Evolutionary conservation across 2,113 vertebrate species (phyloP).

Genomic region (Corapipo altera): DNA sequence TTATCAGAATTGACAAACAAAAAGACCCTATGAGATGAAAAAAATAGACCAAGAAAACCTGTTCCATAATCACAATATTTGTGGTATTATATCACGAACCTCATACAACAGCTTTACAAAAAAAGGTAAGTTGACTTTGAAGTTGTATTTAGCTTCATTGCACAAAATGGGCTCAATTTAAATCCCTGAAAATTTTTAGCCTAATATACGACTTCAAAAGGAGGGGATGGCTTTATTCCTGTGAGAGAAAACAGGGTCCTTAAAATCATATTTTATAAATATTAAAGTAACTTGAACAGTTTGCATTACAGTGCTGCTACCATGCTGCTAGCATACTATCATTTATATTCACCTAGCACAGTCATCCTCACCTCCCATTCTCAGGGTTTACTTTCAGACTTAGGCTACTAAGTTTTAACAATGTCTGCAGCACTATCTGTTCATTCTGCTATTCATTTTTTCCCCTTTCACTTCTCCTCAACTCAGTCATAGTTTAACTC

Average conservation of each 20-base stretch:
- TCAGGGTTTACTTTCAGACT: constrained; percentile 12
- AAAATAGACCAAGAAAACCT: constrained; percentile 29
- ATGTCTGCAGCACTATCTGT: not conserved
- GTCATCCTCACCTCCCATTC: not conserved
- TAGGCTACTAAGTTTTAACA: constrained; percentile 20
- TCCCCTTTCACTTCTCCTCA: not conserved
- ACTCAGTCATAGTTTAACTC: not conserved
- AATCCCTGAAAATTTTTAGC: constrained; percentile 17
- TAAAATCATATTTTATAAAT: constrained; percentile 10
- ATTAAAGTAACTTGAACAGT: constrained; percentile 10
- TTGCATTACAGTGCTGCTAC: constrained; percentile 34
- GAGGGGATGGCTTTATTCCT: not conserved
- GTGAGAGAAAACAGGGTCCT: constrained; percentile 13
- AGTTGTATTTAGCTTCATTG: constrained; percentile 40
- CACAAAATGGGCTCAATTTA: constrained; percentile 50
- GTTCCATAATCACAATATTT: constrained; percentile 58
- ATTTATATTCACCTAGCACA: not conserved
- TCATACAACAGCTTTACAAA: constrained; percentile 57
- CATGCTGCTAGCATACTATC: not conserved
- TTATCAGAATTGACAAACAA: not conserved
- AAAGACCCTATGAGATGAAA: not conserved
- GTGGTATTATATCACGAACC: constrained; percentile 42
- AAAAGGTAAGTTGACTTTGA: not conserved
- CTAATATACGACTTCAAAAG: constrained; percentile 43
- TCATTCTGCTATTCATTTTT: not conserved